Conservation (phyloP, 2,113 vertebrate genomes). For the Campylomormyrus numenius region DNA sequence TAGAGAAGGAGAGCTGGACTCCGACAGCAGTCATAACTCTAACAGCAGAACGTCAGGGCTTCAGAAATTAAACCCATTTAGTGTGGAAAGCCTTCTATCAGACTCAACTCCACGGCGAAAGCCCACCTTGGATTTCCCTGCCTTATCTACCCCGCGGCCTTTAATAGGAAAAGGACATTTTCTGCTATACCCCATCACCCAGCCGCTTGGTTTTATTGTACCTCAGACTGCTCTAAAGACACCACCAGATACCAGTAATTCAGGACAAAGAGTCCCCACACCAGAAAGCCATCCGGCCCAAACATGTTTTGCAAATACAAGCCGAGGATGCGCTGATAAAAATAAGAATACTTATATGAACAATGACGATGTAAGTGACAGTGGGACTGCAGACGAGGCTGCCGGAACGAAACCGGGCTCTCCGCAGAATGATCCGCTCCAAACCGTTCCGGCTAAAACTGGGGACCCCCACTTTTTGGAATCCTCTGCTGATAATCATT, state of each 20-base stretch:
- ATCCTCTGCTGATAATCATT: conserved; percentile 49
- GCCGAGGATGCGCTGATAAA: conserved; percentile 34
- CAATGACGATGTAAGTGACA: conserved; percentile 32
- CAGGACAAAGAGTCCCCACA: conserved; percentile 43
- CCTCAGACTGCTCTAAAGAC: conserved; percentile 79
- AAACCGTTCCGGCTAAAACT: conserved; percentile 39
- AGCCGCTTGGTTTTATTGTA: conserved; percentile 90
- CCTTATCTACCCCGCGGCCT: conserved; percentile 72
- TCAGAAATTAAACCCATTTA: conserved; percentile 88
- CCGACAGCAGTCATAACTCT: conserved; percentile 56
- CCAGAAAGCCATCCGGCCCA: conserved; percentile 44
- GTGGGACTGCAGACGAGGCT: conserved; percentile 38
- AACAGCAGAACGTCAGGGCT: conserved; percentile 55
- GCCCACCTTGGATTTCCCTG: conserved; percentile 72
- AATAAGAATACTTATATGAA: conserved; percentile 37
- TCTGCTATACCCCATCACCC: conserved; percentile 88
- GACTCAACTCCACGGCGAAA: conserved; percentile 82
- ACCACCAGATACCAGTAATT: conserved; percentile 50
- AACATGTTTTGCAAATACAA: conserved; percentile 20
- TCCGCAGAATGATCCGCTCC: conserved; percentile 48
- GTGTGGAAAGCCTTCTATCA: conserved; percentile 87
- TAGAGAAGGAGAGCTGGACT: conserved; percentile 66
- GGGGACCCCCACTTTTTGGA: conserved; percentile 47
- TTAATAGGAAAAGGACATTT: conserved; percentile 90
- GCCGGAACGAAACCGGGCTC: conserved; percentile 48